phyloP scores from a whole-genome alignment of 2,888 invertebrate genomes.

The Tetheella fluctuosa region DNA sequence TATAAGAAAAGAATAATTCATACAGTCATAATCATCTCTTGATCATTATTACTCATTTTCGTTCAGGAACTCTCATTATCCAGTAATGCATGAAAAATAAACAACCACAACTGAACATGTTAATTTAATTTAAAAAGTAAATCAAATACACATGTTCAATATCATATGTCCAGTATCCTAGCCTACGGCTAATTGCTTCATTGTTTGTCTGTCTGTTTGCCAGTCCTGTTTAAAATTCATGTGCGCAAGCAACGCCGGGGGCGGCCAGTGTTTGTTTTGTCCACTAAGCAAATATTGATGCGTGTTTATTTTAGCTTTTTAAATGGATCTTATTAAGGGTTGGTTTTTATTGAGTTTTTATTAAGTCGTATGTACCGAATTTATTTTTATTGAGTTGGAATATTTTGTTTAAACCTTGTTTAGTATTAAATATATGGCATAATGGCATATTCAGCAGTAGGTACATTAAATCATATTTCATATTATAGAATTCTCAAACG shows the following conservation, averaged over 20 bases:
- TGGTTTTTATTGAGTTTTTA: slow-evolving; percentile 46
- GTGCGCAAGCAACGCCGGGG: slow-evolving; percentile 41
- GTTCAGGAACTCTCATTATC: too few species aligned
- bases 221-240: slow-evolving; percentile 66
- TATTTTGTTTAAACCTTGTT: neutral
- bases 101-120: neutral
- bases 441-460: too few species aligned
- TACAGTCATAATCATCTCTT: too few species aligned
- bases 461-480: too few species aligned
- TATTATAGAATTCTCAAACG: too few species aligned
- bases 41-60: too few species aligned
- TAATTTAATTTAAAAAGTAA: neutral
- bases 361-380: slow-evolving; percentile 34
- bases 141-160: slow-evolving; percentile 13
- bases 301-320: slow-evolving; percentile 67
- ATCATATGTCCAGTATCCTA: slow-evolving; percentile 26
- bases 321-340: slow-evolving; percentile 49
- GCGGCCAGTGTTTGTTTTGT: slow-evolving; percentile 58
- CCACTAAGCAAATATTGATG: slow-evolving; percentile 64
- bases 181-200: slow-evolving; percentile 72
- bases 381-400: slow-evolving; percentile 30
- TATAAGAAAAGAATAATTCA: too few species aligned
- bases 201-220: slow-evolving; percentile 59
- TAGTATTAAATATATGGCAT: too few species aligned
- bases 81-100: neutral